phyloP scores from a whole-genome alignment of 2,113 vertebrate species.

The Salminus brasiliensis region DNA sequence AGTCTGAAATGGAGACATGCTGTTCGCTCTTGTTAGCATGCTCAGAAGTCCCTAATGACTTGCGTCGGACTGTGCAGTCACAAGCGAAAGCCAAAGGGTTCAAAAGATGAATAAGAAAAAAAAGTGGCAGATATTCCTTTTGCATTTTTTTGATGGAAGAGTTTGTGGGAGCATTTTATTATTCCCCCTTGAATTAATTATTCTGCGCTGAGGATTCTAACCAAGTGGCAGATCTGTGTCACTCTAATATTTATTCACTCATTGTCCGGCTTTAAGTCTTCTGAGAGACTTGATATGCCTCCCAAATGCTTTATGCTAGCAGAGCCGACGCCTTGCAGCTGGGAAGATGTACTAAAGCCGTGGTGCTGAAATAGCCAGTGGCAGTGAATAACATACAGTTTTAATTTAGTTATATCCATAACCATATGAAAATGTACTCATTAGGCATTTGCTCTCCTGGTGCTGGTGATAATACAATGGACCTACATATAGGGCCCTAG shows the following conservation, averaged over 20 bases:
- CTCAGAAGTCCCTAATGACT: background rate
- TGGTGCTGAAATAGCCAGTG: background rate
- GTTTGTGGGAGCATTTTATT: conserved; percentile 15
- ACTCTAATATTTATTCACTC: conserved; percentile 19
- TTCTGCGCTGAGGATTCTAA: conserved; percentile 31
- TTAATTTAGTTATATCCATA: background rate
- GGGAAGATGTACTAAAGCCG: background rate
- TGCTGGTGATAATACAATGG: background rate
- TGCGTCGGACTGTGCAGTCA: background rate
- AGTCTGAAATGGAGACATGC: background rate
- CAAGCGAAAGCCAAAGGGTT: conserved; percentile 15
- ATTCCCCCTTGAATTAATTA: conserved; percentile 50
- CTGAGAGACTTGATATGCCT: conserved; percentile 23
- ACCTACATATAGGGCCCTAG: background rate
- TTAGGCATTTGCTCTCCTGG: too few relatives aligned
- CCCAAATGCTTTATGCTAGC: conserved; percentile 5
- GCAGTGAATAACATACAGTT: background rate
- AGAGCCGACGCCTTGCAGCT: background rate
- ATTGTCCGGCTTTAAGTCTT: background rate
- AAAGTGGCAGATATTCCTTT: conserved; percentile 30
- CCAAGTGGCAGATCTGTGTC: conserved; percentile 42
- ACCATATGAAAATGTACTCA: background rate
- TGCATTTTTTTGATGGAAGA: background rate
- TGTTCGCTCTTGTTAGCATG: background rate
- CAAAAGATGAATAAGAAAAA: conserved; percentile 1